Base-by-base conservation (phyloP, 2,888 invertebrate genomes). In the Apomyelois bistriatella region DNA sequence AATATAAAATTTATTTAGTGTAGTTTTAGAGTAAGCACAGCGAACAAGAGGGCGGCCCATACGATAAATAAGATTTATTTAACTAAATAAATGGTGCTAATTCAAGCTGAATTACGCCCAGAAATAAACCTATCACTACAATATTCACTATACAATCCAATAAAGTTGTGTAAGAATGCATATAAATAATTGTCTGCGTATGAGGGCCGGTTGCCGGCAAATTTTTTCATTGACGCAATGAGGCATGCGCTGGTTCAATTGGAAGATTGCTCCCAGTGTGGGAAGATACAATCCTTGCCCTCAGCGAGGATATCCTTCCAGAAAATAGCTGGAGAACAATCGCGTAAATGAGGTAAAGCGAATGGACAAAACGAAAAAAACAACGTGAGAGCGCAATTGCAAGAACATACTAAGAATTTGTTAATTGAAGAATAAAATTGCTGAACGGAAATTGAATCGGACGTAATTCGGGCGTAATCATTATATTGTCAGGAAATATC, bases 221-320 rank as follows among this genome's bases (percentile, higher is more conserved):
- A 69, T 89, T 88, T 87, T 89, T 87, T 85, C 83, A 90, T 90
- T 90, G 85, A 80, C 82, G 72, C 87, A 89, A 90, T 86, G 76
- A 86, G 68, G 76, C 76, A 78, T 79, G 79, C 76, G 78, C 81
- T 76, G 76, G 61, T 74, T 87, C 85, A 90, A 90, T 90, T 90
- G 90, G 59, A 90, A 88, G 80, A 90, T 90, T 89, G 81, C 79
- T 64, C 62, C 66, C 46, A 32, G 81, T 83, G 89, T 87, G 89
- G 89, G 88, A 83, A 82, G 87, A 73, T 77, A 76, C 78, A 79
- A 80, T 76, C 72, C 81, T 82, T 83, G 81, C 83, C 85, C 83
- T 79, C 80, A 76, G 74, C 69, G 83, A 82, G 89, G 88, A 90
- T 89, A 85, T 89, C 89, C 89, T 90, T 90, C 90, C 89, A 89